Conservation (phyloP, 2,888 invertebrate species). For the Rhamnusium bicolor region DNA sequence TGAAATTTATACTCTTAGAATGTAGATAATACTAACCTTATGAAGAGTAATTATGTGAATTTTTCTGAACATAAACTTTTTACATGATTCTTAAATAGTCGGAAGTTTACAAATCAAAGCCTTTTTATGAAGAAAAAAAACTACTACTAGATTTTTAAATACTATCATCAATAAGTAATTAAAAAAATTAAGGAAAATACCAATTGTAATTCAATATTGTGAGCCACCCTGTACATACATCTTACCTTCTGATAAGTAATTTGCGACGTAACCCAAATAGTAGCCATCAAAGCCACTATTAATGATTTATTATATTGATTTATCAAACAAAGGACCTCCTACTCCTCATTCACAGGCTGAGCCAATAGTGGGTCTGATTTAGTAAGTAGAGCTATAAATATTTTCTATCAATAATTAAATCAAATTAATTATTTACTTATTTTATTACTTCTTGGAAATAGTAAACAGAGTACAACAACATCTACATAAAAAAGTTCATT, state of each 20-base stretch:
- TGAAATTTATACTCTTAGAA: too few species aligned
- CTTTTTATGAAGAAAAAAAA: too few species aligned
- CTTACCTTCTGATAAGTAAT: neutral
- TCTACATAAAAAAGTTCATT: slow-evolving; percentile 5
- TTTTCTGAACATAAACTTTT: too few species aligned
- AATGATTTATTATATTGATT: neutral
- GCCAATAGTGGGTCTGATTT: neutral
- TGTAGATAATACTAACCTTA: too few species aligned
- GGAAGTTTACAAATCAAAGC: too few species aligned
- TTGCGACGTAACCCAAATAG: neutral
- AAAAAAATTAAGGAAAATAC: too few species aligned
- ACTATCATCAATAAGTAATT: too few species aligned
- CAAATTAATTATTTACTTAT: slow-evolving; percentile 2
- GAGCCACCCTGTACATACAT: neutral
- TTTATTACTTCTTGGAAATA: slow-evolving; percentile 8
- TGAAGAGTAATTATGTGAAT: too few species aligned
- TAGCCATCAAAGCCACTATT: neutral
- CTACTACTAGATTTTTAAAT: too few species aligned
- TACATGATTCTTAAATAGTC: too few species aligned
- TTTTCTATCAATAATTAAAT: slow-evolving; percentile 7
- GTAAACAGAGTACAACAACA: slow-evolving; percentile 10
- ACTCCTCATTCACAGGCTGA: neutral
- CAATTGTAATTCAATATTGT: neutral
- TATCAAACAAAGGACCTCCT: neutral
- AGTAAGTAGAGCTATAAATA: neutral